Evolutionary conservation across 2,797 vertebrate genomes (phyloP), one percentile per base, ranked within the genome.

Genomic region (Tiaroga cobitis): DNA sequence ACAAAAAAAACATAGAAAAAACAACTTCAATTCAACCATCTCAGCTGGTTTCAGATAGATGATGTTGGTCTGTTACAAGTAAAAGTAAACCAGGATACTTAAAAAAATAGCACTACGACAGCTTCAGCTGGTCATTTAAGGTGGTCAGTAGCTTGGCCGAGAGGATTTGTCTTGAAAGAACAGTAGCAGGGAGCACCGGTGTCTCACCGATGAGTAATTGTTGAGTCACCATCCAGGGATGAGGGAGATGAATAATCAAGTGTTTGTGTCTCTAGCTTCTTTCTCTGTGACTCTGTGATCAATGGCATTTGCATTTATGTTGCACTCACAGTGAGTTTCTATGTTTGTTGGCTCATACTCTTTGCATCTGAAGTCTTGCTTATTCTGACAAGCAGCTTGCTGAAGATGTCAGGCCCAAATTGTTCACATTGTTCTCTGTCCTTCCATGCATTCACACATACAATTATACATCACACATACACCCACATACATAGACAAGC

Each of bases 201-300:
- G 87, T 91, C 84, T 80, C 89, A 90, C 89, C 89, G 87, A 91
- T 88, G 87, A 93, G 85, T 90, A 91, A 92, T 92, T 93, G 92
- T 94, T 90, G 90, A 91, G 91, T 93, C 90, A 90, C 88, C 82
- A 86, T 84, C 80, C 89, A 90, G 89, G 90, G 82, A 88, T 85
- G 82, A 80, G 83, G 85, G 46, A 80, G 46, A 46, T 81, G 73
- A 85, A 80, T 82, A 69, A 85, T 69, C 75, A 87, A 76, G 72
- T 59, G 34, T 80, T 49, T 83, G 51, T 74, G 51, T 32, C 41
- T 73, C 32, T 46, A 24, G 72, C 34, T 78, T 74, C 67, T 81
- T 41, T 10, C 49, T 80, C 79, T n/a, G 37, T 74, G 61, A 69
- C n/a, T 83, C 37, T 41, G 49, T 41, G 74, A 84, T 84, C 74